Evolutionary conservation across 2,113 vertebrate genomes (phyloP), one percentile per base, ranked within the genome.

Genomic region (Campylomormyrus tamandua): DNA sequence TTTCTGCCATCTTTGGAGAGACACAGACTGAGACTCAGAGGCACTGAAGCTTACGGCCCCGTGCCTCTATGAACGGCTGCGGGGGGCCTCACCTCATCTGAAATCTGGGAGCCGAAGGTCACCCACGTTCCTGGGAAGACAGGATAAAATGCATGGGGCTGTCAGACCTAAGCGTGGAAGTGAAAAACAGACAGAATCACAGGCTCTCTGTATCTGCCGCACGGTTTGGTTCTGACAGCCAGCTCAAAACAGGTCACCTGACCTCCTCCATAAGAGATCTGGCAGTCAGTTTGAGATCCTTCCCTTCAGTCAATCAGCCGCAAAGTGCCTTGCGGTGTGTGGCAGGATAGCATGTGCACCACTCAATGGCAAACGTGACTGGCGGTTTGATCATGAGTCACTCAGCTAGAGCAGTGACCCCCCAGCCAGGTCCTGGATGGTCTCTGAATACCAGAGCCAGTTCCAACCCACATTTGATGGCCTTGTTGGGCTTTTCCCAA

Each of bases 71-170:
- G 35, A 3, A 5, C 5, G 42, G 15, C 35, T 42, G 74, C 35
- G 2, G 24, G 2, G 24, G 89, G 42, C 88, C 95, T 96, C 95
- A 98, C 97, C 97, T 98, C 97, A 90, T 98, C 97, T 1, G 97
- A 97, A 94, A 98, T 98, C 94, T 98, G 97, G 58, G 97, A 98
- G 89, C 97, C 97, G 92, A 98, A 97, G 0, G 97, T 98, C 94
- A 98, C 97, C 97, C 97, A 98, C 80, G 97, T 98, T 87, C 97
- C 97, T 98, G 94, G 46, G 91, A 46, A 53, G 42, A 90, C 85
- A 85, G n/a, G 35, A 52, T 50, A 77, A 39, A 83, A 50, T 35
- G 24, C 48, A 90, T 17, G 83, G 31, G n/a, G 27, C 52, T 85
- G 53, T 62, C 89, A 84, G 83, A 84, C 19, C 24, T 8, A 49